Conservation (phyloP, 2,888 invertebrate species). For the Thera britannica region DNA sequence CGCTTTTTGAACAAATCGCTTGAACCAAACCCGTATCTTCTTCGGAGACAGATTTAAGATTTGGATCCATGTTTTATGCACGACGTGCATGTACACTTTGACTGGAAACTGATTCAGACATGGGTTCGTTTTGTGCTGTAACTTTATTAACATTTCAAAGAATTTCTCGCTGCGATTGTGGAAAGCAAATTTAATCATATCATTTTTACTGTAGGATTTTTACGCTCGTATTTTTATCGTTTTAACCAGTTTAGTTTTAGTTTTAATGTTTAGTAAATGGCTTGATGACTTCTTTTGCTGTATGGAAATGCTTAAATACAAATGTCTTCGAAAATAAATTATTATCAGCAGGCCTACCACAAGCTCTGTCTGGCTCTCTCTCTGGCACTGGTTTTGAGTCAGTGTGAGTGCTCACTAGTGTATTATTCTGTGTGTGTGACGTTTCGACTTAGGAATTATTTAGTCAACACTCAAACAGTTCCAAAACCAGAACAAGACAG, state of each 20-base stretch:
- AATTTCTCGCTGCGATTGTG: conserved; percentile 7
- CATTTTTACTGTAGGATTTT: not conserved
- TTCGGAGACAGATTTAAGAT: conserved; percentile 42
- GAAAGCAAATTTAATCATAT: not conserved
- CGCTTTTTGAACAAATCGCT: conserved; percentile 19
- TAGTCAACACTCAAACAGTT: too few relatives aligned
- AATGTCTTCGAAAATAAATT: too few relatives aligned
- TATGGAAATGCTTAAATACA: too few relatives aligned
- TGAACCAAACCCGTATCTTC: conserved; percentile 33
- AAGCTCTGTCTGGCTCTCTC: too few relatives aligned
- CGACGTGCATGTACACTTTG: conserved; percentile 40
- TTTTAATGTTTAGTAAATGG: too few relatives aligned
- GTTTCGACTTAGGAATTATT: too few relatives aligned
- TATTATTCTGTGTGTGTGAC: too few relatives aligned
- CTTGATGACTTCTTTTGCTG: too few relatives aligned
- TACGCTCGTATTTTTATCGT: not conserved
- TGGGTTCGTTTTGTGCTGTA: conserved; percentile 37
- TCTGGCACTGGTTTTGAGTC: too few relatives aligned
- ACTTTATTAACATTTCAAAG: conserved; percentile 34
- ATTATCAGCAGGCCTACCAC: too few relatives aligned
- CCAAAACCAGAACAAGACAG: too few relatives aligned
- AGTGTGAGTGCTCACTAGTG: too few relatives aligned
- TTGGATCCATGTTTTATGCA: conserved; percentile 46
- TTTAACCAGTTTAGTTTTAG: not conserved
- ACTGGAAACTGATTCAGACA: conserved; percentile 39